phyloP scores from a whole-genome alignment of 1,140 invertebrate species.

The Tigriopus japonicus region DNA sequence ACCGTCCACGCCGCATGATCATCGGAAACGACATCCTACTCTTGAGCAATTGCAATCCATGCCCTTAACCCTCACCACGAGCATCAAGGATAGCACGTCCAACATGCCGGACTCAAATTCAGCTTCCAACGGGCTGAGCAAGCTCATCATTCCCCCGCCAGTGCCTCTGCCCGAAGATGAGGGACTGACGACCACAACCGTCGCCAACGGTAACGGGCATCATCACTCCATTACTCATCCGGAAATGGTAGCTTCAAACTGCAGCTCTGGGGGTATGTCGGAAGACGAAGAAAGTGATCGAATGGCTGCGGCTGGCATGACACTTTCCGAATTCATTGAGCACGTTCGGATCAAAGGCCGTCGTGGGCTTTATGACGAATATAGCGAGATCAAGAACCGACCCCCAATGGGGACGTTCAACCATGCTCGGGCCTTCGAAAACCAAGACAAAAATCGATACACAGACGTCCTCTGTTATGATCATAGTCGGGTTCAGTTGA shows the following conservation, averaged over 20 bases:
- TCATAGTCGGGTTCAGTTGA: conserved; percentile 69
- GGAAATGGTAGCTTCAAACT: not conserved
- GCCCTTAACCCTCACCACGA: not conserved
- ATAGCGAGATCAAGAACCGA: conserved; percentile 58
- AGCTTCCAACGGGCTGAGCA: not conserved
- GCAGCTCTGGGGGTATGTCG: conserved; percentile 6
- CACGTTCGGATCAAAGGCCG: conserved; percentile 49
- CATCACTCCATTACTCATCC: not conserved
- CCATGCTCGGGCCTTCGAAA: conserved; percentile 45
- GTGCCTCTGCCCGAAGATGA: not conserved
- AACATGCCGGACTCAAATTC: too few relatives aligned
- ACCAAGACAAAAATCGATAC: conserved; percentile 82
- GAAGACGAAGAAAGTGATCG: conserved; percentile 51
- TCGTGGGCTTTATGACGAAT: conserved; percentile 59
- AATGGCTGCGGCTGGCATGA: conserved; percentile 42
- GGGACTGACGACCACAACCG: not conserved
- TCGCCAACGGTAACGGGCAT: not conserved
- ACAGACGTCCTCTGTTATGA: conserved; percentile 91
- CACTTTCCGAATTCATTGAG: conserved; percentile 54
- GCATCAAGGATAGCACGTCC: not conserved
- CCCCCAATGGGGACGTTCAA: conserved; percentile 65
- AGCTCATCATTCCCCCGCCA: conserved; percentile 15
- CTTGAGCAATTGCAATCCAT: conserved; percentile 18
- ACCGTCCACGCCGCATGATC: conserved; percentile 18
- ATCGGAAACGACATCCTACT: conserved; percentile 20